A percentile compares a stretch with the other conserved stretches of the same genome.
These are phyloP conservation scores for Trachymyrmex septentrionalis DNA, from an alignment of 1,140 invertebrate species.

Conservation along the genomic window DNA sequence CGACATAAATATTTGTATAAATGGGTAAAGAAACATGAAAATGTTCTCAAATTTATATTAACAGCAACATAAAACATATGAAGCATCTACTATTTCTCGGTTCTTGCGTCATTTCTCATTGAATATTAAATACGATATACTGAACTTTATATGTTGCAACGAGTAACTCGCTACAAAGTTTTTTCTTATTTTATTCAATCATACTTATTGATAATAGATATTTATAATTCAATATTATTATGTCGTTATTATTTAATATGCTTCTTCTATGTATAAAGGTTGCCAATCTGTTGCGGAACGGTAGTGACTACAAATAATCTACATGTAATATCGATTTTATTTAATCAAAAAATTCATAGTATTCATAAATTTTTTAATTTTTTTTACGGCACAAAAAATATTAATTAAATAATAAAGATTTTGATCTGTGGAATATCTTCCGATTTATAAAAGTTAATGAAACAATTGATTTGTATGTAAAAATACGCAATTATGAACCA, in stretches of 20 bases:
- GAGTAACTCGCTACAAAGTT: neutral
- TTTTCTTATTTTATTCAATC: neutral
- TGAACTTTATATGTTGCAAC: neutral
- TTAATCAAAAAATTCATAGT: neutral
- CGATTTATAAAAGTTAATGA: neutral
- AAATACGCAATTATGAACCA: neutral
- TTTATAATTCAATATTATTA: neutral
- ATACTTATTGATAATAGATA: neutral
- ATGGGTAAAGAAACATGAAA: too few relatives aligned
- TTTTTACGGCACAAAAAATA: neutral
- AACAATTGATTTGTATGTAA: neutral
- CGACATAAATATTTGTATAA: too few relatives aligned
- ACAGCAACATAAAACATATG: neutral
- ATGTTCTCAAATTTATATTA: neutral
- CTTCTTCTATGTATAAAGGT: neutral
- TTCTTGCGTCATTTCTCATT: neutral
- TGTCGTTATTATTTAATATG: neutral
- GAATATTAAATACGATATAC: neutral
- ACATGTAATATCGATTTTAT: neutral
- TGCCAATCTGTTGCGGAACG: neutral
- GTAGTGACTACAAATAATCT: neutral
- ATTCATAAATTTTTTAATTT: neutral
- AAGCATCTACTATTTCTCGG: neutral
- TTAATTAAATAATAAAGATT: neutral
- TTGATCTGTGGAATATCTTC: neutral